Evolutionary conservation across 2,797 vertebrate genomes (phyloP), one percentile per base, ranked within the genome.

Genomic region (Lycodopsis pacificus): DNA sequence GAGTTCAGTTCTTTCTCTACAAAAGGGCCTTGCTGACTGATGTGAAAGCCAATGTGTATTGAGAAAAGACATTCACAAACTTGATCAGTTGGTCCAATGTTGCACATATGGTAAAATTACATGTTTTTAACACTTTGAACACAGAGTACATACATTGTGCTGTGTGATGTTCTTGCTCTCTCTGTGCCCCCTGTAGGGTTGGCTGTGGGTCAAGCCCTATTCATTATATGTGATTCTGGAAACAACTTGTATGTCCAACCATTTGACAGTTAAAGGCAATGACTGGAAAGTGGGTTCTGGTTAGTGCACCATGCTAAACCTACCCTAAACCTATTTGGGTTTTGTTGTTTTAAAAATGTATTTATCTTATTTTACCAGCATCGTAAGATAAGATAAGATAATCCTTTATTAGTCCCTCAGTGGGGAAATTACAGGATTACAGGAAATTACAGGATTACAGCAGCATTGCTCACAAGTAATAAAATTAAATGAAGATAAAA

Each of bases 191-290:
- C 53, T 70, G 22, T 40, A 34, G 30, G 4, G 44, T 19, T 49
- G 48, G 42, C 63, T 73, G 27, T 25, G 12, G 32, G 7, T 65
- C 46, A 44, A 59, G 32, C 11, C 46, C 3, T 8, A 22, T 71
- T 77, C 34, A 68, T 34, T 48, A 0, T 13, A 13, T 59, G 38
- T 63, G 12, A 53, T 46, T 63, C 32, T 30, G 15, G 22, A 9
- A 48, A 46, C 2, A 42, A 66, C 22, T 42, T 42, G 7, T 53
- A 27, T 32, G 17, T 68, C 10, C 2, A 72, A 69, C 40, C 36
- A 58, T 25, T 30, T 53, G 5, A 61, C 19, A 64, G 20, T 62
- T 64, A 14, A 65, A 76, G 71, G 25, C 73, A 73, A n/a, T 30
- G 19, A 65, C 5, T 51, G 48, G 63, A 40, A 73, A 63, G 15